phyloP scores from a whole-genome alignment of 2,113 vertebrate genomes.

The Lepisosteus oculatus region DNA sequence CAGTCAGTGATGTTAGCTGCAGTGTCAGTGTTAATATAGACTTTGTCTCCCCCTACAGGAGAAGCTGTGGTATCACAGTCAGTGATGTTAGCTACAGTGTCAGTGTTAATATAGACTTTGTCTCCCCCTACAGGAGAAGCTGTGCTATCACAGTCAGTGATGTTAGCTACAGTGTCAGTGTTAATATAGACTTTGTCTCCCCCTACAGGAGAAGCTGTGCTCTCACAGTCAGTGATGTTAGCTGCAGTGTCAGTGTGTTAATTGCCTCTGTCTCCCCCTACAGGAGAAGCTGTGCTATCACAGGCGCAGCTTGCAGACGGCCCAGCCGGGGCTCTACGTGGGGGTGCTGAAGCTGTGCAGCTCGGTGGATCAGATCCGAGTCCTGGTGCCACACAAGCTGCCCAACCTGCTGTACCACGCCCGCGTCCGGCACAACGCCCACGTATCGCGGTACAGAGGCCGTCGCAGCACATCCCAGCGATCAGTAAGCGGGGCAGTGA shows the following conservation, averaged over 20 bases:
- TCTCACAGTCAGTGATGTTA: no score
- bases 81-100: no score
- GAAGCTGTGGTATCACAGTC: no score
- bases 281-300: slow-evolving; percentile 66
- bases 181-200: not conserved
- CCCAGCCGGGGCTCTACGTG: slow-evolving; percentile 63
- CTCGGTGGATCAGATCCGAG: slow-evolving; percentile 66
- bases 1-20: no score
- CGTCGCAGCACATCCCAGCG: not conserved
- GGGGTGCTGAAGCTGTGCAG: slow-evolving; percentile 70
- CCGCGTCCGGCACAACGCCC: slow-evolving; percentile 57
- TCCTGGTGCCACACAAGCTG: slow-evolving; percentile 64
- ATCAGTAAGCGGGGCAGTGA: no score
- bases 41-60: no score
- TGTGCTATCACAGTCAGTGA: no score
- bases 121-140: no score
- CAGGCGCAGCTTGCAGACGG: slow-evolving; percentile 56
- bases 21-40: no score
- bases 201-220: no score
- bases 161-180: not conserved
- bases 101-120: no score
- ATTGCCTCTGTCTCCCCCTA: not conserved
- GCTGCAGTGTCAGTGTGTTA: no score
- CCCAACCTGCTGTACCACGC: slow-evolving; percentile 67
- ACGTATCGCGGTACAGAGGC: slow-evolving; percentile 58